A percentile compares a stretch with the other conserved stretches of the same genome.
These are phyloP conservation scores for Proisotoma minuta DNA, from an alignment of 2,888 invertebrate species.

Conservation along the genomic window DNA sequence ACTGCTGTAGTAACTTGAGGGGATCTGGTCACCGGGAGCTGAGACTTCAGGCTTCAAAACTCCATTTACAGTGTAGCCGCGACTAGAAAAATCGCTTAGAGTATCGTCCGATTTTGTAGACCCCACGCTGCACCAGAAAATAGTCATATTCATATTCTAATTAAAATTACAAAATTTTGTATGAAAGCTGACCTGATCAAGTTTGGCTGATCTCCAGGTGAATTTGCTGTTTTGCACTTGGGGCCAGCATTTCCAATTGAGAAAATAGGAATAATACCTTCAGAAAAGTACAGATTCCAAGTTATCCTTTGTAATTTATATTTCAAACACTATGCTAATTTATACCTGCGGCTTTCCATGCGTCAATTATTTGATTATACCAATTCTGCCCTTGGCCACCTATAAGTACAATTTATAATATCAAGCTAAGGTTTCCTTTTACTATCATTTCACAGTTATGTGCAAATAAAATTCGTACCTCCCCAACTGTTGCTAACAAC, in stretches of 20 bases:
- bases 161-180: no score
- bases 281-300: no score
- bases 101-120: neutral
- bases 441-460: no score
- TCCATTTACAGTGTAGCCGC: neutral
- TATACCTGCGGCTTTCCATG: neutral
- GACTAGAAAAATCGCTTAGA: neutral
- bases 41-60: neutral
- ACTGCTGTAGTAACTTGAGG: neutral
- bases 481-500: constrained; percentile 8
- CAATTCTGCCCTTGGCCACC: neutral
- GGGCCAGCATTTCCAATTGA: neutral
- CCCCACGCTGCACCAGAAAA: constrained; percentile 5
- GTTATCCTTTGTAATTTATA: no score
- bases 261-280: neutral
- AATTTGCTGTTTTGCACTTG: neutral
- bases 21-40: neutral
- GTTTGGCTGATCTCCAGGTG: neutral
- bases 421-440: no score
- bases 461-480: no score
- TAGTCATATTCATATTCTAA: no score
- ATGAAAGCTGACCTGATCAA: no score
- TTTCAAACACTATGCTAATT: no score
- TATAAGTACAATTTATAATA: no score
- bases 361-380: neutral